Conservation (phyloP, 2,113 vertebrate genomes). For the Oxyura jamaicensis region DNA sequence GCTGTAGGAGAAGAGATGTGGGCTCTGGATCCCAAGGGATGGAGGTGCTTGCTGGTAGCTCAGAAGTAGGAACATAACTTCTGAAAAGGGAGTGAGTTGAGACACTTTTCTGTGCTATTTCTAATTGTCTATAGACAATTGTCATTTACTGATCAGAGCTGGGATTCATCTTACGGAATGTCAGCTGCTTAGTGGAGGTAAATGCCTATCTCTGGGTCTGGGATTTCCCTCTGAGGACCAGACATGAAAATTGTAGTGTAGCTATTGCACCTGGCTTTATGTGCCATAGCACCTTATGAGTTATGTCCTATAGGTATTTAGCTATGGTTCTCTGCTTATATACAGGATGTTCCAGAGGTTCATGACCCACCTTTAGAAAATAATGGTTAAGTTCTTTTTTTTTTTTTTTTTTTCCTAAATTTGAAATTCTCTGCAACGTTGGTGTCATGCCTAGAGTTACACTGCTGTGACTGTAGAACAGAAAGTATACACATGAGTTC, state of each 20-base stretch:
- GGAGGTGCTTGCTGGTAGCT: neutral
- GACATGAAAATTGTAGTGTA: neutral
- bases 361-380: neutral
- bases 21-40: neutral
- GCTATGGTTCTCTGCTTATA: neutral
- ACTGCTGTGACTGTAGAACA: neutral
- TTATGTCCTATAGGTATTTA: neutral
- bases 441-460: neutral
- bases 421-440: neutral
- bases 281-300: neutral
- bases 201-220: neutral
- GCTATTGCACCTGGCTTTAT: neutral
- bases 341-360: neutral
- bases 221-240: neutral
- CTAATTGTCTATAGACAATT: neutral
- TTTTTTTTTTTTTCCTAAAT: neutral
- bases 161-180: neutral
- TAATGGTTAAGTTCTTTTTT: neutral
- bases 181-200: neutral
- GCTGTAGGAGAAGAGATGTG: neutral
- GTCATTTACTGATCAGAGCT: neutral
- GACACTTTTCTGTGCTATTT: neutral
- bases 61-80: neutral
- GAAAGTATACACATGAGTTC: neutral
- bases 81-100: neutral